Percentiles rank a stretch among this genome's conserved stretches.
Conservation (phyloP, 30 jellyfish, hydroid and myxozoan genomes). For the Aurelia aurita region DNA sequence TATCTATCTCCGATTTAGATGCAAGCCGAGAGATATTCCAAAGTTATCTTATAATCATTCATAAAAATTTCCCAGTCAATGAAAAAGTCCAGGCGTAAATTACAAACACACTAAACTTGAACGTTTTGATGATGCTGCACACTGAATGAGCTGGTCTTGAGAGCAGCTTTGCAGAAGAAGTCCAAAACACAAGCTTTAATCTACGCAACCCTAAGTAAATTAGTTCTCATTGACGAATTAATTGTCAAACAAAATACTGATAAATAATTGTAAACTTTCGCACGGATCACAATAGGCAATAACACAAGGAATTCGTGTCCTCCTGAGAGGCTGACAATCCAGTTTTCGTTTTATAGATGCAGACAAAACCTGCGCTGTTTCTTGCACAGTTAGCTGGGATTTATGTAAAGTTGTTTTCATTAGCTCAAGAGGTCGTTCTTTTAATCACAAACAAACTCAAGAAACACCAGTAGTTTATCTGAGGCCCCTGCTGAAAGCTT, state of each 20-base stretch:
- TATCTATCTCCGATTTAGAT: too few relatives aligned
- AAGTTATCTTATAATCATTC: too few relatives aligned
- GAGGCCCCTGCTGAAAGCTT: constrained; percentile 34
- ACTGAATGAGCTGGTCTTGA: too few relatives aligned
- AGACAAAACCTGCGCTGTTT: constrained; percentile 34
- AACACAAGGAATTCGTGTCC: not conserved
- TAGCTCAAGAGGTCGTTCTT: constrained; percentile 36
- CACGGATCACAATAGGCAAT: not conserved
- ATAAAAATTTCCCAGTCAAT: too few relatives aligned
- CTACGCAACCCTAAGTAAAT: not conserved
- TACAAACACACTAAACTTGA: too few relatives aligned
- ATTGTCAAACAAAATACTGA: not conserved
- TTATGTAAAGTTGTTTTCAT: constrained; percentile 2
- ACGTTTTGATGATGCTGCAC: too few relatives aligned
- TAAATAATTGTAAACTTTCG: not conserved
- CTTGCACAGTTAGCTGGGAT: constrained; percentile 36
- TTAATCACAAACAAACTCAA: constrained; percentile 20
- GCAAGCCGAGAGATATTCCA: too few relatives aligned
- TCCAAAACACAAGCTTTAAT: too few relatives aligned
- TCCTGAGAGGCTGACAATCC: not conserved
- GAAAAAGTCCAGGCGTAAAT: too few relatives aligned
- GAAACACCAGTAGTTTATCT: constrained; percentile 18
- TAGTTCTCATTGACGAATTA: not conserved
- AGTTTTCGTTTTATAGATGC: too few relatives aligned
- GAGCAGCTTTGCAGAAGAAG: too few relatives aligned